A percentile compares a stretch with the other conserved stretches of the same genome.
These are phyloP conservation scores for Norana najaformis DNA, from an alignment of 2,888 invertebrate species.

Conservation along the genomic window DNA sequence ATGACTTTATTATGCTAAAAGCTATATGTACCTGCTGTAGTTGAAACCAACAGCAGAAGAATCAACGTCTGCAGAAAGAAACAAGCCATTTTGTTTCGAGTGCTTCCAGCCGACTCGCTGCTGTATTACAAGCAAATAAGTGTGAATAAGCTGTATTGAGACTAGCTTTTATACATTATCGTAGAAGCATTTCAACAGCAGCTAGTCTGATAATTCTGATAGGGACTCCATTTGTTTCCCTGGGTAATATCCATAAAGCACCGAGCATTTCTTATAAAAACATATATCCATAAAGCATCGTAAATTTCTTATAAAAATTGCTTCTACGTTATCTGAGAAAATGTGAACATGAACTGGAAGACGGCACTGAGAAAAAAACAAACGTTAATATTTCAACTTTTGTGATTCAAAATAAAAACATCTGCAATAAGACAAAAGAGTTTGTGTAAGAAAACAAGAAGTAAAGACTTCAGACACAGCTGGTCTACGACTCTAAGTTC, in stretches of 20 bases:
- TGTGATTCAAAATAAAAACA: background rate
- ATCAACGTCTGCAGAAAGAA: background rate
- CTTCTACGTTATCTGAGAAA: background rate
- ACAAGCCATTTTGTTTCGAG: background rate
- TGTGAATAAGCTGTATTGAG: too few relatives aligned
- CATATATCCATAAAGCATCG: background rate
- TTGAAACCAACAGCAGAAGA: background rate
- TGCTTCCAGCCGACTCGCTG: background rate
- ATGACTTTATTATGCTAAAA: background rate
- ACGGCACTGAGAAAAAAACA: background rate
- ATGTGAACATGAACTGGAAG: conserved; percentile 4
- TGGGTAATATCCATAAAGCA: background rate
- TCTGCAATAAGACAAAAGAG: background rate
- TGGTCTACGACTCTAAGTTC: background rate
- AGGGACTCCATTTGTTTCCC: background rate
- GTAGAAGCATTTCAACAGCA: background rate
- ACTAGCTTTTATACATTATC: background rate
- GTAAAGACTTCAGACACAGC: background rate
- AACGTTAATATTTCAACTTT: background rate
- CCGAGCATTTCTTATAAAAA: background rate
- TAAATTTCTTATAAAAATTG: background rate
- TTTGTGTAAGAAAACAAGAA: background rate
- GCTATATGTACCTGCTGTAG: background rate
- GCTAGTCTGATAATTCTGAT: background rate
- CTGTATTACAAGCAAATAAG: background rate